Evolutionary conservation across 1,140 invertebrate genomes (phyloP).

Genomic region (Dreissena polymorpha): DNA sequence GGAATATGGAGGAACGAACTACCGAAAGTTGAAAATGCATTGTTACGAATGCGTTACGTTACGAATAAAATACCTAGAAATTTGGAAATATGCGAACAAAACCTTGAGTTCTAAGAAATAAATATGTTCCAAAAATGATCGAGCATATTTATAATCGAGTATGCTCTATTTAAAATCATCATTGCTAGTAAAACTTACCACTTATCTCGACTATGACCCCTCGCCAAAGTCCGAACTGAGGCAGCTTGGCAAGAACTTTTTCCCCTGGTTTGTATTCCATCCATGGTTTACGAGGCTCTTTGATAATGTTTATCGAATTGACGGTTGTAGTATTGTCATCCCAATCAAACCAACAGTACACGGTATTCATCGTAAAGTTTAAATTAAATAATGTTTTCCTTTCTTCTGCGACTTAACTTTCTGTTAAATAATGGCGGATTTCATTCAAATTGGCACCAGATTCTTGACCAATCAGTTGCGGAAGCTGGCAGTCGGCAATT

Average conservation of each 20-base stretch:
- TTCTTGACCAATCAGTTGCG: no score
- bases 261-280: background rate
- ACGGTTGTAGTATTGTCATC: constrained; percentile 17
- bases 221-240: constrained; percentile 2
- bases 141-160: no score
- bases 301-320: constrained; percentile 22
- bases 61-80: background rate
- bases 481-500: background rate
- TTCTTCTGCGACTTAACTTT: no score
- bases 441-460: no score
- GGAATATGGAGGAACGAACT: no score
- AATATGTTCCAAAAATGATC: no score
- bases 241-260: constrained; percentile 7
- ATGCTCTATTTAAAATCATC: no score
- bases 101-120: no score
- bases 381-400: background rate
- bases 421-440: background rate
- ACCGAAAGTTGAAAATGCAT: no score
- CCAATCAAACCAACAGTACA: constrained; percentile 31
- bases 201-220: constrained; percentile 25
- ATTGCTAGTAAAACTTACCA: constrained; percentile 6
- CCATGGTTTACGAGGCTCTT: constrained; percentile 3
- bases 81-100: background rate
- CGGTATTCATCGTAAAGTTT: background rate
- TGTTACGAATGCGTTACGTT: no score